Base-by-base conservation (phyloP, 2,797 vertebrate genomes). In the Pangasius krempfi region DNA sequence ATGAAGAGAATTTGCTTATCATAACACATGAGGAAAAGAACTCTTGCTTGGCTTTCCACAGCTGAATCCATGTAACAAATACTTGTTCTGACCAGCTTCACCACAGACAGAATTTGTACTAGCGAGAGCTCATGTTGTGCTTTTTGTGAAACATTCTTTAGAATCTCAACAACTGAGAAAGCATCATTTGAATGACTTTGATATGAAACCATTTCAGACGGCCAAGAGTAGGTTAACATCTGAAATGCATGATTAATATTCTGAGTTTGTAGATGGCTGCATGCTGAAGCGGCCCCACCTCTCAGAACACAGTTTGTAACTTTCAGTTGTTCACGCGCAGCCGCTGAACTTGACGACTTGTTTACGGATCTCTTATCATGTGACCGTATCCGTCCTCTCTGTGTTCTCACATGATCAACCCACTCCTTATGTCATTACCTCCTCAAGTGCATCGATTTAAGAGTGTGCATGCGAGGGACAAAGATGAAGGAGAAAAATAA, bases 1-100 rank as follows among this genome's bases (percentile, higher is more conserved):
- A 90, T 47, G 72, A 89, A 89, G 85, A 85, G 10, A 87, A 85
- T 87, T 88, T 22, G 73, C 56, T 90, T 79, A 88, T 87, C 80
- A 89, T 85, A 85, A 89, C 79, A 90, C n/a, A 47, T 81, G 80
- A 88, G 85, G 27, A 89, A 73, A 85, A 60, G 56, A 87, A 70
- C 72, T 54, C 66, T 33, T 84, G 83, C 66, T 76, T 85, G 58
- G 72, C 72, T 89, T 70, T 86, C 79, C 62, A 85, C 62, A 22
- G 79, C 47, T 84, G 84, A 86, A 54, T 80, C 58, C 86, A 80
- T 72, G 66, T 82, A 58, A 84, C 80, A 85, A 89, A 85, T 89
- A 83, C 72, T 85, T 90, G 54, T 62, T 82, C 60, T 76, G 73
- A 86, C 64, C 73, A 33, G 72, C 78, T 56, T 84, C 40, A 82